Evolutionary conservation across 92 coral and sea anemone species (phyloP), one percentile per base, ranked within the genome.

Genomic region (Isaurus tuberculatus): DNA sequence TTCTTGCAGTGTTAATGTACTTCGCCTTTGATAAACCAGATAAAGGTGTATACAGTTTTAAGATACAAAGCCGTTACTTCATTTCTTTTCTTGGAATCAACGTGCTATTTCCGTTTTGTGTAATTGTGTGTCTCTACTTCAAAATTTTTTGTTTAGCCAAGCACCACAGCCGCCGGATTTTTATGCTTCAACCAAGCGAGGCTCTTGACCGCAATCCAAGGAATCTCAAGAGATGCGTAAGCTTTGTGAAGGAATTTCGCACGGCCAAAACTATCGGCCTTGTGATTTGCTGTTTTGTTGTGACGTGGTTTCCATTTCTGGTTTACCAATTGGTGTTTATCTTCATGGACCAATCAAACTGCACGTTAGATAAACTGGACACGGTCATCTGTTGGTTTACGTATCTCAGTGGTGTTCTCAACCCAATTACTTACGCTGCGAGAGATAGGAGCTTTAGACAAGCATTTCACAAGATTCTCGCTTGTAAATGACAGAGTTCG

Each of bases 231-330:
- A 80, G 85, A 53, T 75, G 80, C 20, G 58, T 61, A n/a, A 88
- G 88, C 63, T 42, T 88, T 31, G 79, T 88, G 19, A 73, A 77
- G 30, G 87, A 83, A 48, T 30, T 88, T 31, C 85, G 91, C 25
- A 53, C 88, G 7, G 81, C 71, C 37, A 83, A 83, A 57, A 88
- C 91, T 13, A 67, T 88, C 37, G 80, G 91, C 8, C 60, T 88
- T 6, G 91, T 88, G 29, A 77, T 88, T 36, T 75, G 85, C 75
- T 80, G 91, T 42, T 88, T 88, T 65, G 80, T 86, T 9, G 58
- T 88, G 64, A 88, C 88, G 20, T 88, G 91, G 91, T 78, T 83
- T 44, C 91, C 91, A 2, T 88, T 88, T 36, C 30, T 88, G n/a
- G 58, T 88, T 26, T 83, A 83, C 61, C 84, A 88, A 48, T 8